Evolutionary conservation across 2,888 invertebrate genomes (phyloP), one percentile per base, ranked within the genome.

Genomic region (Perdita meconis): DNA sequence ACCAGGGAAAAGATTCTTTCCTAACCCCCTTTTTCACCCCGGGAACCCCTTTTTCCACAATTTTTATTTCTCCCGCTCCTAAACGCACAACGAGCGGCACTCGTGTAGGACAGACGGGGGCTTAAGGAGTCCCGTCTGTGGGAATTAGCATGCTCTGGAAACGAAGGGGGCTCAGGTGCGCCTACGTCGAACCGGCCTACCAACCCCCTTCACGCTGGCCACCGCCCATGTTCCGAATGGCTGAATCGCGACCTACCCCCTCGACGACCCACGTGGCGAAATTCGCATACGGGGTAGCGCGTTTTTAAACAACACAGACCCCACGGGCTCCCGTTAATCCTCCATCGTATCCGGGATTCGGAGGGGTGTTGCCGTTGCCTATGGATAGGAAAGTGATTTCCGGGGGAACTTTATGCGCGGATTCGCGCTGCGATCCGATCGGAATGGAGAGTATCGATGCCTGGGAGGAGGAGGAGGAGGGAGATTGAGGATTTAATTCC

Each of bases 61-160:
- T 61, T 61, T 57, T 63, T 57, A 16, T 67, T 59, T 51, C 50
- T 40, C 22, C 30, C 59, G 42, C 22, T 30, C 69, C 68, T 56
- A 47, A n/a, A 67, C 56, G 30, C 42, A 72, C 76, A 79, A 85
- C 77, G 75, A 74, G 69, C 71, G 78, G 69, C 72, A 73, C 56
- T 57, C 68, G 72, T 51, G 40, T 47, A 36, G 61, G 66, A 60
- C 70, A 70, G 82, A 81, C 80, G 81, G 50, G 78, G 77, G 85
- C 83, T 88, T 89, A 87, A 89, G 87, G 86, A 81, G 66, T 73
- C 82, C 70, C 80, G 84, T 88, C 87, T 86, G 86, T 79, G 84
- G 82, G 86, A 90, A 89, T 89, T 89, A 89, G 86, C 85, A 76
- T 86, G 86, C 84, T 83, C 81, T 75, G 81, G 79, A 81, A 85